phyloP scores from a whole-genome alignment of 2,888 invertebrate species.

The Ormyrus pomaceus region DNA sequence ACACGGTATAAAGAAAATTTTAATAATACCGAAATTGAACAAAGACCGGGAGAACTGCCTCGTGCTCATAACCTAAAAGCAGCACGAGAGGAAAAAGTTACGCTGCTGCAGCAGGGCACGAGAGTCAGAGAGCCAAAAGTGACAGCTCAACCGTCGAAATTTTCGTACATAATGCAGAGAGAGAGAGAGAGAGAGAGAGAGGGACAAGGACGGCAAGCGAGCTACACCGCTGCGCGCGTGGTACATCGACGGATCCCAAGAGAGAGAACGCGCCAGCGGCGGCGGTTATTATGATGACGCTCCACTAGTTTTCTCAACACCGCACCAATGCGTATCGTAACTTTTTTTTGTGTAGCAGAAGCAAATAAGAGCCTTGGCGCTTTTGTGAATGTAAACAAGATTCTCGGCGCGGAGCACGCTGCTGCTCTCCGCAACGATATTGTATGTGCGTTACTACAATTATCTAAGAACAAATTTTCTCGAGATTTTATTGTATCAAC shows the following conservation, averaged over 20 bases:
- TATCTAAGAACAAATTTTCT: too few species aligned
- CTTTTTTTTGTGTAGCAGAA: conserved; percentile 5
- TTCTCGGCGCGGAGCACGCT: conserved; percentile 22
- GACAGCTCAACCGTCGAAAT: conserved; percentile 64
- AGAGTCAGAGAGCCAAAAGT: conserved; percentile 35
- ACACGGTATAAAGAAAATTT: too few species aligned
- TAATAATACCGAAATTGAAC: too few species aligned
- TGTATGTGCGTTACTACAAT: too few species aligned
- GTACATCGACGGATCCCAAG: conserved; percentile 55
- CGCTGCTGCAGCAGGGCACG: conserved; percentile 33
- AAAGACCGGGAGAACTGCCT: background rate
- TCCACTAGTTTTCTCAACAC: conserved; percentile 12
- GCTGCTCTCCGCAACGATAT: background rate
- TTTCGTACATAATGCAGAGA: conserved; percentile 61
- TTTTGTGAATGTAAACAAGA: conserved; percentile 54
- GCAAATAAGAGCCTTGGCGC: conserved; percentile 9
- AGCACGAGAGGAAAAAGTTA: conserved; percentile 26
- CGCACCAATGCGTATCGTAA: background rate
- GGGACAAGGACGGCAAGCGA: conserved; percentile 47
- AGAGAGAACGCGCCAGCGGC: conserved; percentile 25
- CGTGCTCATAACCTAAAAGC: conserved; percentile 53
- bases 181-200: conserved; percentile 9
- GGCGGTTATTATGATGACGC: conserved; percentile 8
- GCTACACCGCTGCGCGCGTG: conserved; percentile 37
- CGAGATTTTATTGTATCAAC: too few species aligned